These are phyloP conservation scores for Nemapogon koenigi DNA, from an alignment of 2,888 invertebrate species.

Conservation along the genomic window DNA sequence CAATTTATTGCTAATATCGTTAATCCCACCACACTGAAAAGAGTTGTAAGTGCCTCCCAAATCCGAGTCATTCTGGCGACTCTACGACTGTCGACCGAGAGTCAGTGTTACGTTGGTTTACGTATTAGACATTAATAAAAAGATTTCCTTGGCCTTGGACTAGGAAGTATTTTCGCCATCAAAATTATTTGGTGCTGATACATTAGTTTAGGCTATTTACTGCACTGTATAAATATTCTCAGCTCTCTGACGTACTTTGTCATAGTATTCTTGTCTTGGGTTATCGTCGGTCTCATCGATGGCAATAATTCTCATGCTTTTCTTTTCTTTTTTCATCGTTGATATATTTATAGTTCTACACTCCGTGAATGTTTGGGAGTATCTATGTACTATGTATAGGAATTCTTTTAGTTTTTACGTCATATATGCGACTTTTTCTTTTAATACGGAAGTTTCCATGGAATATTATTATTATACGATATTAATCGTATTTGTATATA, in stretches of 20 bases:
- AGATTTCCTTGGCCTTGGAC: slow-evolving; percentile 12
- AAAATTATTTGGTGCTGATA: slow-evolving; percentile 12
- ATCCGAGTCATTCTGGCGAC: background rate
- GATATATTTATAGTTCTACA: slow-evolving; percentile 2
- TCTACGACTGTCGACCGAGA: slow-evolving; percentile 1
- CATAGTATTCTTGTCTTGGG: slow-evolving; percentile 3
- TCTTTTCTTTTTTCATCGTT: slow-evolving; percentile 6
- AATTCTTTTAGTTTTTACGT: too few relatives aligned
- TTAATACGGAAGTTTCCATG: too few relatives aligned
- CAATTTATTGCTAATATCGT: slow-evolving; percentile 12
- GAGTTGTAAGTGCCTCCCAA: slow-evolving; percentile 5
- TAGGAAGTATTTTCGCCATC: slow-evolving; percentile 10
- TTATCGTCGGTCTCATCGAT: slow-evolving; percentile 10
- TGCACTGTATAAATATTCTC: slow-evolving; percentile 10
- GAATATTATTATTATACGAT: too few relatives aligned
- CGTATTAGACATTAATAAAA: background rate
- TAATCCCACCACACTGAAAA: slow-evolving; percentile 9
- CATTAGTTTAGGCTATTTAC: slow-evolving; percentile 8
- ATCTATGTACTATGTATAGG: too few relatives aligned
- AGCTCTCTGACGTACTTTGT: slow-evolving; percentile 10
- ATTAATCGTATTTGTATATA: too few relatives aligned
- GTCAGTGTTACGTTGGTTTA: background rate
- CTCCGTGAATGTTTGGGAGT: background rate
- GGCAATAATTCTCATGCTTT: slow-evolving; percentile 9
- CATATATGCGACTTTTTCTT: too few relatives aligned